Conservation (phyloP, 2,888 invertebrate species). For the Agrenia bidenticulata region DNA sequence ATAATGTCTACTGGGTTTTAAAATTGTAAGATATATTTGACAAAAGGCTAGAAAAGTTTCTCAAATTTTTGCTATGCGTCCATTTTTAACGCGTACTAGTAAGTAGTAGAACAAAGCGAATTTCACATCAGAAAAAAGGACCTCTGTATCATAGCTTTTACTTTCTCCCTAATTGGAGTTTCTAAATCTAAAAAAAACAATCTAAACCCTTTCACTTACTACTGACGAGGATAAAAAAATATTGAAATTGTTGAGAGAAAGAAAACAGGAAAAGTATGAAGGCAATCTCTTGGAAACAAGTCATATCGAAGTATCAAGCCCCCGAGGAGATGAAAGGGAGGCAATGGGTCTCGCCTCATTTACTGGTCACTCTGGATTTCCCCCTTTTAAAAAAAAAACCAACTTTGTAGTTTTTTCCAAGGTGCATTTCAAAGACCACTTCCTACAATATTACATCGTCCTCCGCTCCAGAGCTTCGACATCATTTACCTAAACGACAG, state of each 20-base stretch:
- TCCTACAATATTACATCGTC: too few relatives aligned
- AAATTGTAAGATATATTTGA: too few relatives aligned
- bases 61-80: too few relatives aligned
- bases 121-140: too few relatives aligned
- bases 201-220: too few relatives aligned
- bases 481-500: not conserved
- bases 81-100: too few relatives aligned
- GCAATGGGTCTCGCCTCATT: constrained; percentile 11
- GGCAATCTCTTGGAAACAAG: not conserved
- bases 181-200: not conserved
- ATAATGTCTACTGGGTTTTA: too few relatives aligned
- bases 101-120: too few relatives aligned
- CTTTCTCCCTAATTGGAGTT: not conserved
- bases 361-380: not conserved
- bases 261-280: not conserved
- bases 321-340: not conserved
- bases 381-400: not conserved
- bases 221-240: too few relatives aligned
- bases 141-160: not conserved
- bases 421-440: not conserved
- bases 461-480: too few relatives aligned
- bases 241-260: not conserved
- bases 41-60: too few relatives aligned
- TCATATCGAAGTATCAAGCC: constrained; percentile 2
- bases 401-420: not conserved